A percentile compares a stretch with the other conserved stretches of the same genome.
phyloP scores from a whole-genome alignment of 2,888 invertebrate genomes.

The Cataglyphis rosenhaueri region DNA sequence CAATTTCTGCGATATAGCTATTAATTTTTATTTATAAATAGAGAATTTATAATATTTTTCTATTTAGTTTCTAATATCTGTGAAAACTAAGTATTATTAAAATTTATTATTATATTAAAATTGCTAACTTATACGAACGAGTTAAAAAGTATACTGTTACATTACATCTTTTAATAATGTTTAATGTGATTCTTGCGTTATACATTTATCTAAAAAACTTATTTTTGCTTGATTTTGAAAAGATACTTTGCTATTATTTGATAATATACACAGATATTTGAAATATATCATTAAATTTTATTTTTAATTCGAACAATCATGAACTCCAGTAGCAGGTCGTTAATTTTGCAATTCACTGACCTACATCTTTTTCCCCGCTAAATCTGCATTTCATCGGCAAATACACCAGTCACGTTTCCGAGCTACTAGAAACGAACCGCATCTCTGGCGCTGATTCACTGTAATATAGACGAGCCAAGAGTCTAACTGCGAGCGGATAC shows the following conservation, averaged over 20 bases:
- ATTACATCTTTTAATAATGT: neutral
- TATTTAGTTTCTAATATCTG: neutral
- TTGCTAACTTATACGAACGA: neutral
- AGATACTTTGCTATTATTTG: neutral
- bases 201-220: neutral
- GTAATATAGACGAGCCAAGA: constrained; percentile 58
- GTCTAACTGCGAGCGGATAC: constrained; percentile 43
- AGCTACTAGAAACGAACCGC: constrained; percentile 58
- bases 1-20: neutral
- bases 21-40: neutral
- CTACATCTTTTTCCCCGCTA: constrained; percentile 45
- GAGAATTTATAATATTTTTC: neutral
- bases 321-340: constrained; percentile 24
- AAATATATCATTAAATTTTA: neutral
- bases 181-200: neutral
- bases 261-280: neutral
- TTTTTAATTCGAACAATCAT: constrained; percentile 13
- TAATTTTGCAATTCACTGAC: constrained; percentile 47
- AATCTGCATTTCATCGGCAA: constrained; percentile 50
- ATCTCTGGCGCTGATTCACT: constrained; percentile 57
- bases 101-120: neutral
- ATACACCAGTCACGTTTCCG: constrained; percentile 59
- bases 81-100: neutral
- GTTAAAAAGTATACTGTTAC: neutral
- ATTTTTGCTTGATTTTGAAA: constrained; percentile 4